phyloP scores from a whole-genome alignment of 2,113 vertebrate genomes.

The Serinus canaria region DNA sequence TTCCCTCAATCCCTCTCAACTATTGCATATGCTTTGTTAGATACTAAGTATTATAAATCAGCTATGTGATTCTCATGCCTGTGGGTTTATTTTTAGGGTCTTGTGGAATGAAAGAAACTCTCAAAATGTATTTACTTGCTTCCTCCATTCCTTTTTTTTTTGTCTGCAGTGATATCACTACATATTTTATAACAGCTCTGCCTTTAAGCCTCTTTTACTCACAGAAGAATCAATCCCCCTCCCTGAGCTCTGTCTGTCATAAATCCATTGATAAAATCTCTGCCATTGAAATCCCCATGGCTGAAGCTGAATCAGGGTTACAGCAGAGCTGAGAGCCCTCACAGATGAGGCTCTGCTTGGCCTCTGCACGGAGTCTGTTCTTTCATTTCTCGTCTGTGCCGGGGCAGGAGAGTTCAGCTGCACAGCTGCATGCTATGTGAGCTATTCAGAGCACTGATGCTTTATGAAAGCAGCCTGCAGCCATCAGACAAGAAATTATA shows the following conservation, averaged over 20 bases:
- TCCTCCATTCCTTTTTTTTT: not conserved
- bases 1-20: not conserved
- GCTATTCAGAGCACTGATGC: slow-evolving; percentile 35
- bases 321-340: not conserved
- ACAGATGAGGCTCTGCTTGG: not conserved
- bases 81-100: not conserved
- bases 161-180: not conserved
- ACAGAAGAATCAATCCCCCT: not conserved
- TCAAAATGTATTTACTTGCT: not conserved
- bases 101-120: not conserved
- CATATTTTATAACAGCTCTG: not conserved
- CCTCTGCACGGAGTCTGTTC: not conserved
- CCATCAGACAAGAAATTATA: slow-evolving; percentile 33
- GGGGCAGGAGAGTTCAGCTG: not conserved
- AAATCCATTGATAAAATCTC: slow-evolving; percentile 47
- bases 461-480: slow-evolving; percentile 31
- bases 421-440: not conserved
- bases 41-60: not conserved
- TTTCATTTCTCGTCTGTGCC: not conserved
- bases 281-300: not conserved
- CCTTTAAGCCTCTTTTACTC: not conserved
- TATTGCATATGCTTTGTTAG: not conserved
- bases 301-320: not conserved
- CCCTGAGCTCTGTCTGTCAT: not conserved
- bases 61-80: not conserved